A percentile compares a stretch with the other conserved stretches of the same genome.
Evolutionary conservation across 2,113 vertebrate genomes (phyloP).

Genomic region (Athene cunicularia): DNA sequence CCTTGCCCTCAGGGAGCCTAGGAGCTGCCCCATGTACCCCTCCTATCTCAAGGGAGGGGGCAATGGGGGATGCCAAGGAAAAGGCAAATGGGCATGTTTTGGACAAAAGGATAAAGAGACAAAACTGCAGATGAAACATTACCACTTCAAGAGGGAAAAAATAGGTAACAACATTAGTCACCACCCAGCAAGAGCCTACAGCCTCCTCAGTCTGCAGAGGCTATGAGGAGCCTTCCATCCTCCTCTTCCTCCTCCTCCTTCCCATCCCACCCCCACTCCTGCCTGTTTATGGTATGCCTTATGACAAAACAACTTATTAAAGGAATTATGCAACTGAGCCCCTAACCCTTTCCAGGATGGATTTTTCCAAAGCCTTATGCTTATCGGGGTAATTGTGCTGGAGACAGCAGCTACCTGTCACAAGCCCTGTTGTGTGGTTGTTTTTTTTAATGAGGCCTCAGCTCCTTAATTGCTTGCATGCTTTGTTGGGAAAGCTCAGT

Average conservation of each 20-base stretch:
- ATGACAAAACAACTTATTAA: conserved; percentile 61
- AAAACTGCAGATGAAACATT: conserved; percentile 27
- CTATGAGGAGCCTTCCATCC: conserved; percentile 8
- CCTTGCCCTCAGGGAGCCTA: accelerated
- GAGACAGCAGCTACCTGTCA: neutral
- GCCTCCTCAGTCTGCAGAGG: neutral
- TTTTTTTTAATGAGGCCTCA: neutral
- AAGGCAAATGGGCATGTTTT: neutral
- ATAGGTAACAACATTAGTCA: conserved; percentile 52
- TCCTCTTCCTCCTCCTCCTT: neutral
- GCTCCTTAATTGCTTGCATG: neutral
- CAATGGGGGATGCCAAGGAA: neutral
- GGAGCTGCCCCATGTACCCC: neutral
- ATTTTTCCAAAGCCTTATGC: conserved; percentile 2
- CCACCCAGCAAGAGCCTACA: neutral
- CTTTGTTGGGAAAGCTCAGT: neutral
- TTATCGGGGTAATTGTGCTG: neutral
- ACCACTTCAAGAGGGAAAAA: conserved; percentile 39
- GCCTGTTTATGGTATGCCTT: conserved; percentile 45
- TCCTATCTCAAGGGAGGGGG: neutral
- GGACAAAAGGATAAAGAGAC: conserved; percentile 24
- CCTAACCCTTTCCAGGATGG: conserved; percentile 1
- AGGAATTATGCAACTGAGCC: conserved; percentile 17
- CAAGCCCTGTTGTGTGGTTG: neutral
- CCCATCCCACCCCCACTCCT: neutral